Conservation (phyloP, 2,888 invertebrate genomes). For the Hyposoter didymator region DNA sequence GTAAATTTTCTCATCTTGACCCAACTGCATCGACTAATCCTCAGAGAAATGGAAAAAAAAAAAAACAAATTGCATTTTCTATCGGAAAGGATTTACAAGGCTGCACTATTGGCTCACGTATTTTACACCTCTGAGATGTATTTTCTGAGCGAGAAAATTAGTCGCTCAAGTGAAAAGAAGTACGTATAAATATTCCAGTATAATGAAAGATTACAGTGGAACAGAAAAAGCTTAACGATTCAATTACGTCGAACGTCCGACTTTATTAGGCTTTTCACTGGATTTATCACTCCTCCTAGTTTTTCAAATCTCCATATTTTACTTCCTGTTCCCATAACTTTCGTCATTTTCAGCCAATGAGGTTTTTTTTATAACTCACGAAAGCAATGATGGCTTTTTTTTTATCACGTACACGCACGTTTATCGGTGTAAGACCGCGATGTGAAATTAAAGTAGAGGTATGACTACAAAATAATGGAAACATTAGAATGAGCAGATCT, state of each 20-base stretch:
- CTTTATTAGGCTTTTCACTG: conserved; percentile 29
- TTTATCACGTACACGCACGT: conserved; percentile 4
- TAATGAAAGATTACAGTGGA: not conserved
- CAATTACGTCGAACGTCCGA: conserved; percentile 17
- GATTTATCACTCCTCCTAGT: conserved; percentile 4
- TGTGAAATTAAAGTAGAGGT: not conserved
- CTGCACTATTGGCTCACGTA: not conserved
- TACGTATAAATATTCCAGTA: not conserved
- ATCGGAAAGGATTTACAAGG: conserved; percentile 4
- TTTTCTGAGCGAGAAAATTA: not conserved
- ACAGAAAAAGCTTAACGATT: conserved; percentile 20
- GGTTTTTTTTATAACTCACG: conserved; percentile 14
- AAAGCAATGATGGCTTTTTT: conserved; percentile 40
- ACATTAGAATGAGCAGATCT: conserved; percentile 1
- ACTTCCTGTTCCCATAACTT: not conserved
- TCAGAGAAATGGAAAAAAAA: not conserved
- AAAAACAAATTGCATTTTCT: not conserved
- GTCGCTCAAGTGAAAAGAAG: not conserved
- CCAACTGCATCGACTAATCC: not conserved
- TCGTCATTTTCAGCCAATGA: not conserved
- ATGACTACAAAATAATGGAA: conserved; percentile 30
- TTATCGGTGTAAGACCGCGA: conserved; percentile 19
- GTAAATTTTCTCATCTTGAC: conserved; percentile 11
- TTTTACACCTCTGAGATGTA: not conserved
- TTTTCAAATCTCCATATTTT: not conserved